Evolutionary conservation across 2,113 vertebrate genomes (phyloP), one percentile per base, ranked within the genome.

Genomic region (Athene noctua): DNA sequence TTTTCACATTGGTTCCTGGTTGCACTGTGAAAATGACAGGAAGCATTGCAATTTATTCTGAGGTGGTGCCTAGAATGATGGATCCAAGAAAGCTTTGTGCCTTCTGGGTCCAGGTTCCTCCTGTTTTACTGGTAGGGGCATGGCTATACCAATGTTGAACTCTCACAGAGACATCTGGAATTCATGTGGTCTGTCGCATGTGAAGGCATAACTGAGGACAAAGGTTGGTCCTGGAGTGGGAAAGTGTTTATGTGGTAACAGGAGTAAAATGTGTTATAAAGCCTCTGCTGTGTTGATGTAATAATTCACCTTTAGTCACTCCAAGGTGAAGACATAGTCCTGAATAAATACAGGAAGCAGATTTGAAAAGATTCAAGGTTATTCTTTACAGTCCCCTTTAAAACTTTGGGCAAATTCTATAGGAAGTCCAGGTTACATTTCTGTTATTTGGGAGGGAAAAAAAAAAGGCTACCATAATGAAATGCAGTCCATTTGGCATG

Each of bases 391-490:
- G 20, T 49, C 22, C 54, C 18, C 15, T 63, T 90, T 67, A 86
- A 70, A 86, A 80, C 54, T 34, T 82, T 4, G 13, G 27, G 4
- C 42, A 66, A 89, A 51, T 54, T 77, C 40, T 59, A 2, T 55
- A 23, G 42, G 23, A 90, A 81, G 21, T 44, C 13, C 16, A 55
- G 22, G 23, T 67, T 74, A 19, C n/a, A 51, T 74, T 92, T 94
- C 42, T 86, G 1, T 29, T 77, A 13, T 32, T 58, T n/a, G 6
- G 5, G 6, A 8, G 4, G 4, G 2, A 0, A 5, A 11, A 4
- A 11, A 46, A 19, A 27, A 14, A 63, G 25, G 57, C 10, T 57
- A 3, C 30, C 59, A 8, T 61, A 54, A 62, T 26, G n/a, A 83
- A 92, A 38, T 81, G 42, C 15, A 66, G 10, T 58, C 38, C 18